phyloP scores from a whole-genome alignment of 2,113 vertebrate species.

The cattle (Bos taurus) region ARS-UCD2.0 NC_037333.1:2867001-2867500 shows the following conservation, averaged over 20 bases:
- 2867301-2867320: not conserved
- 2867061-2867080: not conserved
- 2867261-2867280: not conserved
- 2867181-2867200: not conserved
- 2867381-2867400: not conserved
- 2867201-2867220: not conserved
- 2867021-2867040: not conserved
- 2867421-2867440: not conserved
- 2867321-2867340: not conserved
- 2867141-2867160: not conserved
- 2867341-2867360: not conserved
- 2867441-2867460: not conserved
- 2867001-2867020: not conserved
- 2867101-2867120: not conserved
- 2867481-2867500: not conserved
- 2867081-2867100: not conserved
- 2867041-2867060: not conserved
- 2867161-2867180: not conserved
- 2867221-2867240: not conserved
- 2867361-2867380: not conserved
- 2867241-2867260: not conserved
- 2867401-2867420: not conserved
- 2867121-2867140: not conserved
- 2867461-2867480: not conserved
- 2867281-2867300: not conserved